These are phyloP conservation scores for Sebastes nivosus DNA, from an alignment of 2,797 vertebrate genomes.

Conservation along the genomic window DNA sequence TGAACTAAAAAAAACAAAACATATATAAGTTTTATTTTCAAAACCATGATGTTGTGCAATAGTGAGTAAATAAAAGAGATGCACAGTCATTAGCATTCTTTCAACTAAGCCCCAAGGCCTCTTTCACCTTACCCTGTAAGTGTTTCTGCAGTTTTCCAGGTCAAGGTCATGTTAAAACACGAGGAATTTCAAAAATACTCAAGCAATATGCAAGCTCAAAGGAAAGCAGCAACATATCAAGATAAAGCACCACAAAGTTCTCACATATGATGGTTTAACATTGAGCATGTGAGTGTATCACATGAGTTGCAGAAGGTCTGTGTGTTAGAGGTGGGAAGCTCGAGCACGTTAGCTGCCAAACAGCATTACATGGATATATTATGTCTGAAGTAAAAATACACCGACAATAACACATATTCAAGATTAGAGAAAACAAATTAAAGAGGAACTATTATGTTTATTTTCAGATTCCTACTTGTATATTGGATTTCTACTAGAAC, in stretches of 20 bases:
- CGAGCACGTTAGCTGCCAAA: neutral
- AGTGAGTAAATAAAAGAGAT: neutral
- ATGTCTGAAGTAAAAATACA: neutral
- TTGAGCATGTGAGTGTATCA: neutral
- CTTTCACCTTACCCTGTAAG: neutral
- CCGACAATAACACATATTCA: neutral
- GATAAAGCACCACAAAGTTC: neutral
- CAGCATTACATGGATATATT: neutral
- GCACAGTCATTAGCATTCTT: neutral
- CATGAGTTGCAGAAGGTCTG: neutral
- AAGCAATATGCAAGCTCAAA: neutral
- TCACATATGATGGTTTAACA: neutral
- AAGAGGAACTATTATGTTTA: no score
- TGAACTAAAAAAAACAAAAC: neutral
- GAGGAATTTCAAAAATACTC: neutral
- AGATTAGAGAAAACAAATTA: neutral
- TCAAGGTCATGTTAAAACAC: neutral
- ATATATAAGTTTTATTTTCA: neutral
- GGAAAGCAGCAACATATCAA: neutral
- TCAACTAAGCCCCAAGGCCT: neutral
- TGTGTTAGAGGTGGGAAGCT: neutral
- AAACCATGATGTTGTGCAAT: neutral
- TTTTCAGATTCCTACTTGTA: no score
- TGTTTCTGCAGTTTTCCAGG: neutral
- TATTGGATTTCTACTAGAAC: no score